These are phyloP conservation scores for Zelleria hepariella DNA, from an alignment of 2,888 invertebrate genomes.

Conservation along the genomic window DNA sequence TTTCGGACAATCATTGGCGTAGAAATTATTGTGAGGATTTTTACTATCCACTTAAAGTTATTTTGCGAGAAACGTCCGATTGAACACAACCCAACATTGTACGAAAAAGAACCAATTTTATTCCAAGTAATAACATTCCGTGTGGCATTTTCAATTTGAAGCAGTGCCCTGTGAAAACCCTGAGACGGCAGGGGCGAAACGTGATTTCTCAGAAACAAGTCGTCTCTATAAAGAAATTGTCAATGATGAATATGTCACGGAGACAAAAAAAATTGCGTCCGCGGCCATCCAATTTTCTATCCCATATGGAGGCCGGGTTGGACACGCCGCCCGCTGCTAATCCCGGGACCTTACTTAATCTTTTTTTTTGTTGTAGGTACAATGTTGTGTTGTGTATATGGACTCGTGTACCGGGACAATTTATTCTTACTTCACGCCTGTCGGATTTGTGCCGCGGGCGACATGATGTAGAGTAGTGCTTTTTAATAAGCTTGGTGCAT, in stretches of 20 bases:
- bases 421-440: neutral
- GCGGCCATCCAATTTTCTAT: conserved; percentile 4
- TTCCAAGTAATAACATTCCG: neutral
- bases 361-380: conserved; percentile 23
- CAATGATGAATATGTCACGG: neutral
- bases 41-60: neutral
- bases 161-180: neutral
- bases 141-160: neutral
- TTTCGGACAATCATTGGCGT: neutral
- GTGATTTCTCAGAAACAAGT: neutral
- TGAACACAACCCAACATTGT: neutral
- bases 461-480: neutral
- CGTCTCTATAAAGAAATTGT: neutral
- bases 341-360: conserved; percentile 32
- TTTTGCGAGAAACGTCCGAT: neutral
- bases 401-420: neutral
- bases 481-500: neutral
- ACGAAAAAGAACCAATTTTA: neutral
- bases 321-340: conserved; percentile 16
- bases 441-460: neutral
- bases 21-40: neutral
- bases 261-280: neutral
- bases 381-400: neutral
- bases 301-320: neutral
- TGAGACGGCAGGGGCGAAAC: neutral